Percentiles rank a stretch among this genome's conserved stretches.
phyloP scores from a whole-genome alignment of 2,888 invertebrate genomes.

The Hydrotaea cyrtoneurina region DNA sequence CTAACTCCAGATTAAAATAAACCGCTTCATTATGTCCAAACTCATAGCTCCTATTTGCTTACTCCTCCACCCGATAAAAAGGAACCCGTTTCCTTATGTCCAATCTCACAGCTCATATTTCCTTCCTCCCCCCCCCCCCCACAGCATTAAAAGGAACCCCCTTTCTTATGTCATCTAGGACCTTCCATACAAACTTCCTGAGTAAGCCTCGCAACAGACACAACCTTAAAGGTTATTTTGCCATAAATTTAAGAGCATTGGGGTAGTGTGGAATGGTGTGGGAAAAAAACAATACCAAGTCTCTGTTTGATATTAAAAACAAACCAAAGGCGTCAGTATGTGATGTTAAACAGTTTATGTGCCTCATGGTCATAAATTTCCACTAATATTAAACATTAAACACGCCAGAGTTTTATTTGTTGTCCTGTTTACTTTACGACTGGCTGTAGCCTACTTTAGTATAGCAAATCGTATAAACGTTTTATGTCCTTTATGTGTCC shows the following conservation, averaged over 20 bases:
- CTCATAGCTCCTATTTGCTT: too few relatives aligned
- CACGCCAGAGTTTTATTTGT: slow-evolving; percentile 5
- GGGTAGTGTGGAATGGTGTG: too few relatives aligned
- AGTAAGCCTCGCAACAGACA: neutral
- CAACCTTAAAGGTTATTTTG: neutral
- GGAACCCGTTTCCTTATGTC: too few relatives aligned
- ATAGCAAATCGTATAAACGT: neutral
- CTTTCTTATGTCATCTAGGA: too few relatives aligned
- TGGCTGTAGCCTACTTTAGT: neutral
- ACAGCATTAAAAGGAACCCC: too few relatives aligned
- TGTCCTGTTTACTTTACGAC: neutral
- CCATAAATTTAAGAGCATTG: neutral
- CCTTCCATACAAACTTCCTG: neutral
- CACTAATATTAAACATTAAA: slow-evolving; percentile 40
- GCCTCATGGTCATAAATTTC: slow-evolving; percentile 36
- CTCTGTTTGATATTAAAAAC: too few relatives aligned
- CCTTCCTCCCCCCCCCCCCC: too few relatives aligned
- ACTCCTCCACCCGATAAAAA: too few relatives aligned
- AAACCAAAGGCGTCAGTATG: neutral
- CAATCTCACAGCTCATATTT: too few relatives aligned
- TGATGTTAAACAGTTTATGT: slow-evolving; percentile 16
- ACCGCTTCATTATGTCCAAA: too few relatives aligned
- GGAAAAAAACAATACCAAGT: too few relatives aligned
- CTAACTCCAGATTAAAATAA: too few relatives aligned
- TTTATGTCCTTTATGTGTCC: neutral